Evolutionary conservation across 2,797 vertebrate species (phyloP).

Genomic region (Pipistrellus pipistrellus): DNA sequence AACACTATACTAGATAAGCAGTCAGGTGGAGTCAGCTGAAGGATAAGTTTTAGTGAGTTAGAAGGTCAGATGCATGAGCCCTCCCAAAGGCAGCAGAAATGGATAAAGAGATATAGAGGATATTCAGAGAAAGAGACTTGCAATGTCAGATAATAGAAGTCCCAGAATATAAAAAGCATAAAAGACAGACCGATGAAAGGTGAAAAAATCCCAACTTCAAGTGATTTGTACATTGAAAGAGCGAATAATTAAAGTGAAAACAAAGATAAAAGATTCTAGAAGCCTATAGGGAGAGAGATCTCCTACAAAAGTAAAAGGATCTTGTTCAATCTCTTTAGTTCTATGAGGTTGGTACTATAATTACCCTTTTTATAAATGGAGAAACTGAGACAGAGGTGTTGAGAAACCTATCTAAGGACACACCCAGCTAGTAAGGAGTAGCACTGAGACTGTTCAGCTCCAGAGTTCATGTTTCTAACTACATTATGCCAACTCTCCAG

Average conservation of each 20-base stretch:
- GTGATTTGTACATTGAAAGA: neutral
- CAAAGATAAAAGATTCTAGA: neutral
- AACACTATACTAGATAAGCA: neutral
- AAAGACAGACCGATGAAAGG: neutral
- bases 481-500: neutral
- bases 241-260: neutral
- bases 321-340: constrained; percentile 25
- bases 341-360: constrained; percentile 10
- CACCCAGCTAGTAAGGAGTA: constrained; percentile 1
- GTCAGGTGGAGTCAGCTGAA: neutral
- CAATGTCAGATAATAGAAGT: neutral
- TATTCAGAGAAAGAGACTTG: neutral
- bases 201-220: neutral
- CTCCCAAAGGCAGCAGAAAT: neutral
- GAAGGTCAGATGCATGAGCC: neutral
- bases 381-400: constrained; percentile 26
- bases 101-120: neutral
- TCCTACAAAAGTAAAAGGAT: neutral
- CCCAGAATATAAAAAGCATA: neutral
- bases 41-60: neutral
- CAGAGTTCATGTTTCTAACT: constrained; percentile 48
- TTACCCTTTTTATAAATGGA: neutral
- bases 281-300: neutral
- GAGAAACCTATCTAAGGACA: neutral
- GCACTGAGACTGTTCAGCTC: constrained; percentile 12